phyloP scores from a whole-genome alignment of 2,888 invertebrate species.

The Boloria euphrosyne region DNA sequence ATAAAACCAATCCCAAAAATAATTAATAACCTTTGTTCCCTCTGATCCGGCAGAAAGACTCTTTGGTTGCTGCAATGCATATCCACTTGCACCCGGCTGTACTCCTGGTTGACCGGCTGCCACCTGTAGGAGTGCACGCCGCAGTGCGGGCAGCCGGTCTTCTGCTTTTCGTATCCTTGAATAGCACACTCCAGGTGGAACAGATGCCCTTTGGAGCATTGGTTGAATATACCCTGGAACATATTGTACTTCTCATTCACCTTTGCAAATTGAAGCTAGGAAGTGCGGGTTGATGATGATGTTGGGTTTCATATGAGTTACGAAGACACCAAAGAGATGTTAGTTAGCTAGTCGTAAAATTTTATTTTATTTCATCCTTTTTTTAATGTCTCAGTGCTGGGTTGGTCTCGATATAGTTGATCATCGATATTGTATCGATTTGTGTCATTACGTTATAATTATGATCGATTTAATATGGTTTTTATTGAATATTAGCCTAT shows the following conservation, averaged over 20 bases:
- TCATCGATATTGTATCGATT: no score
- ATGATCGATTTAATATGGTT: no score
- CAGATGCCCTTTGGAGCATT: constrained; percentile 90
- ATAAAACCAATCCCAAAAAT: neutral
- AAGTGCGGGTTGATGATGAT: neutral
- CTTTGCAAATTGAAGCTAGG: neutral
- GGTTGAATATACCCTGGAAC: constrained; percentile 89
- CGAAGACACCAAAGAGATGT: no score
- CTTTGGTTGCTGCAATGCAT: constrained; percentile 67
- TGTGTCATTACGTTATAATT: no score
- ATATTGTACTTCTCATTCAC: neutral
- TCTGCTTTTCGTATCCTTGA: constrained; percentile 52
- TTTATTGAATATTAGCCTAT: no score
- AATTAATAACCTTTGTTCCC: constrained; percentile 65
- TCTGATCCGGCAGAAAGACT: constrained; percentile 69
- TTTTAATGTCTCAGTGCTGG: no score
- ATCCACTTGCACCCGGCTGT: constrained; percentile 50
- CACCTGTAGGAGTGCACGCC: constrained; percentile 65
- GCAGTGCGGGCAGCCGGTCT: constrained; percentile 74
- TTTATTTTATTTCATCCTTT: no score
- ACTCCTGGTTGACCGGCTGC: constrained; percentile 61
- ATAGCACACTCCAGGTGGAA: constrained; percentile 92
- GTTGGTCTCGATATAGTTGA: no score
- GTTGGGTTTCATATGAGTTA: no score
- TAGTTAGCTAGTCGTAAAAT: no score